Evolutionary conservation across 2,888 invertebrate species (phyloP).

Genomic region (Macaria notata): DNA sequence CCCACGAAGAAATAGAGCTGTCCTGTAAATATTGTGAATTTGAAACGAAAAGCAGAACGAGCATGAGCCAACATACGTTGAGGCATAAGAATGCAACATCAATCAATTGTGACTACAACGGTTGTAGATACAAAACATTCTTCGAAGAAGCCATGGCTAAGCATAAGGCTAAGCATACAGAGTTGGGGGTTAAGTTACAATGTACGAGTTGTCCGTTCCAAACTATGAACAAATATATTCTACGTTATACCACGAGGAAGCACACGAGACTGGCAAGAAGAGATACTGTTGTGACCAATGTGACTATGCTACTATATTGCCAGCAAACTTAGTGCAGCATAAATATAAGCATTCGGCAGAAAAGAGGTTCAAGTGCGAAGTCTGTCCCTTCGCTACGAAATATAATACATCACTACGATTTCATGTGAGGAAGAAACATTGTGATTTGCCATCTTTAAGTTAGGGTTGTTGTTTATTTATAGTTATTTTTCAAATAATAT

Average conservation of each 20-base stretch:
- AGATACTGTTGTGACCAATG: slow-evolving; percentile 67
- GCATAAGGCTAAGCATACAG: slow-evolving; percentile 61
- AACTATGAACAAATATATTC: slow-evolving; percentile 72
- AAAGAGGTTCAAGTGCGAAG: slow-evolving; percentile 73
- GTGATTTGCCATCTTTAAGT: slow-evolving; percentile 71
- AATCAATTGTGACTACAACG: slow-evolving; percentile 55
- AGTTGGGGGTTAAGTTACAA: slow-evolving; percentile 65
- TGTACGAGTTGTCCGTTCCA: slow-evolving; percentile 70
- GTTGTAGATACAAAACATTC: slow-evolving; percentile 67
- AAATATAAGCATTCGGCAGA: slow-evolving; percentile 73
- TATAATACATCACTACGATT: slow-evolving; percentile 74
- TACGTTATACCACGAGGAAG: slow-evolving; percentile 73
- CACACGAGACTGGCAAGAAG: slow-evolving; percentile 68
- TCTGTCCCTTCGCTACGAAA: slow-evolving; percentile 73
- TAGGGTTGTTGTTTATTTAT: slow-evolving; percentile 31
- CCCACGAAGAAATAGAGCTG: slow-evolving; percentile 41
- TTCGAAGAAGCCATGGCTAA: slow-evolving; percentile 69
- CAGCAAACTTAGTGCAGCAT: slow-evolving; percentile 72
- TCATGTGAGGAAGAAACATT: slow-evolving; percentile 75
- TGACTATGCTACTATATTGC: slow-evolving; percentile 70
- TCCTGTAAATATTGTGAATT: slow-evolving; percentile 68
- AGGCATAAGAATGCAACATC: slow-evolving; percentile 69
- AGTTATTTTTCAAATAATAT: slow-evolving; percentile 3
- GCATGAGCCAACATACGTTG: slow-evolving; percentile 69
- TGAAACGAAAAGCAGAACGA: slow-evolving; percentile 54